Percentiles rank a stretch among this genome's conserved stretches.
Evolutionary conservation across 1,140 invertebrate genomes (phyloP).

Genomic region (Procambarus virginalis): DNA sequence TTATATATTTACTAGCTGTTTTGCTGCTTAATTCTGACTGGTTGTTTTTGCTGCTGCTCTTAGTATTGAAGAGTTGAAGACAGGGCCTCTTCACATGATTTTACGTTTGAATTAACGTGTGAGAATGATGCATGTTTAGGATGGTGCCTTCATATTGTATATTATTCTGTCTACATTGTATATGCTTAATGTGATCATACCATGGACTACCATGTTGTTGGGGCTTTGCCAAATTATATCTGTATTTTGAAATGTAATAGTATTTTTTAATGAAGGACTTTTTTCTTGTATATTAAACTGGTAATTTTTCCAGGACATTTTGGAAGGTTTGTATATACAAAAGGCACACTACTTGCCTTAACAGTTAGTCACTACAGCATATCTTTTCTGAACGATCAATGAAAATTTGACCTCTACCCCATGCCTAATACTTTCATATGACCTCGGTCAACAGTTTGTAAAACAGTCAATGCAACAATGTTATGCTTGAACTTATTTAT

Average conservation of each 20-base stretch:
- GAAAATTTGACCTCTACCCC: not conserved
- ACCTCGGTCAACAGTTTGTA: not conserved
- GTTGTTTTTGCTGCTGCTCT: not conserved
- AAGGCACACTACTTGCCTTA: conserved; percentile 28
- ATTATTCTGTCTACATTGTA: conserved; percentile 44
- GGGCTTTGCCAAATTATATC: conserved; percentile 3
- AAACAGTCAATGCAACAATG: conserved; percentile 34
- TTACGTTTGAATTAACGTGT: not conserved
- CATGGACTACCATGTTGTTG: not conserved
- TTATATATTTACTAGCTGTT: no score
- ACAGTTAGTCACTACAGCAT: conserved; percentile 10
- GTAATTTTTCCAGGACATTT: conserved; percentile 15
- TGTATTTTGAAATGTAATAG: conserved; percentile 33
- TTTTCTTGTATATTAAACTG: not conserved
- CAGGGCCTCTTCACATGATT: conserved; percentile 24
- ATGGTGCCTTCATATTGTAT: conserved; percentile 53
- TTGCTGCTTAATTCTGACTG: not conserved
- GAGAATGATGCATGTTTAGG: conserved; percentile 49
- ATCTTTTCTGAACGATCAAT: conserved; percentile 7
- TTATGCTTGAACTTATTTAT: conserved; percentile 43
- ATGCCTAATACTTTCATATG: not conserved
- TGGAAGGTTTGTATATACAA: not conserved
- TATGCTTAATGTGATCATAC: conserved; percentile 39
- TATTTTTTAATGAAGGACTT: conserved; percentile 26
- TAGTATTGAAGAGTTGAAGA: not conserved